Percentiles rank a stretch among this genome's conserved stretches.
These are phyloP conservation scores for Uloborus plumipes DNA, from an alignment of 2,888 invertebrate genomes.

Conservation along the genomic window DNA sequence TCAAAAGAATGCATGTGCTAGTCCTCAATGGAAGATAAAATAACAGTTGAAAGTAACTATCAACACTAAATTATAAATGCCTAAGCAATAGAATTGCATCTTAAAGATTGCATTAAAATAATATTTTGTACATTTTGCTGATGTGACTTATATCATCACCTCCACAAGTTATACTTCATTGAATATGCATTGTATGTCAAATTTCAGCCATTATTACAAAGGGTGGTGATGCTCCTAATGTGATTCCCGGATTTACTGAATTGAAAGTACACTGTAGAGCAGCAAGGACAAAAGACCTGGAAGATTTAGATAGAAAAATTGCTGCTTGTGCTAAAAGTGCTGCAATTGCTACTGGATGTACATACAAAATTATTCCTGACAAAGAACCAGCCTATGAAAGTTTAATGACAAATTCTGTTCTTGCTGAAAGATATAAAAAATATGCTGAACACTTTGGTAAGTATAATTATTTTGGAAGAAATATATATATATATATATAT, in stretches of 20 bases:
- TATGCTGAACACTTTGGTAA: conserved; percentile 68
- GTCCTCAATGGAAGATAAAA: no score
- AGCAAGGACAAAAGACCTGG: conserved; percentile 68
- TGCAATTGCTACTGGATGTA: conserved; percentile 66
- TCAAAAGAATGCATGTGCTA: no score
- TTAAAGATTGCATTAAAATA: no score
- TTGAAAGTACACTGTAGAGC: conserved; percentile 69
- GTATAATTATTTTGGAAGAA: neutral
- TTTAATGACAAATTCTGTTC: conserved; percentile 68
- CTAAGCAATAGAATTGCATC: no score
- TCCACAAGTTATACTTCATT: neutral
- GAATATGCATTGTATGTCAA: neutral
- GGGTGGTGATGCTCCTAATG: conserved; percentile 66
- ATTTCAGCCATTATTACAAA: conserved; percentile 65
- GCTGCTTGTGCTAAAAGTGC: conserved; percentile 68
- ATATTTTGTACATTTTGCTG: no score
- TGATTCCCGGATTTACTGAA: conserved; percentile 69
- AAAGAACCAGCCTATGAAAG: conserved; percentile 66
- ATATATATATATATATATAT: no score
- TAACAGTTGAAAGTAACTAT: no score
- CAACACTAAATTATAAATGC: no score
- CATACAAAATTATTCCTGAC: conserved; percentile 46
- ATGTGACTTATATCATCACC: no score
- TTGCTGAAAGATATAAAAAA: conserved; percentile 68
- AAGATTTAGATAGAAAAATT: conserved; percentile 67